phyloP scores from a whole-genome alignment of 1,140 invertebrate genomes.

The Chironomus tepperi region DNA sequence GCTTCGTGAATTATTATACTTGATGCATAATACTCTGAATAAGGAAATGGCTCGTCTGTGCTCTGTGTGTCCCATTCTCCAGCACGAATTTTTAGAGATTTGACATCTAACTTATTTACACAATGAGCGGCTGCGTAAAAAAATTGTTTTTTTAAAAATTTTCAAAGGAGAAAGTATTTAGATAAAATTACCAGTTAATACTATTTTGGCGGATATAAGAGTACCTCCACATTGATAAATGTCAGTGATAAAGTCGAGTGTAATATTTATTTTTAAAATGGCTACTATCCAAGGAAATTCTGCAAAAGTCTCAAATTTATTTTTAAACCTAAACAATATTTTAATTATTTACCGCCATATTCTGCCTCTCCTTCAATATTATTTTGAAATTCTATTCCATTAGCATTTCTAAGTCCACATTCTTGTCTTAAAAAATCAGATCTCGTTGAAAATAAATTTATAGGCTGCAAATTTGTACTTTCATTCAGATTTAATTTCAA shows the following conservation, averaged over 20 bases:
- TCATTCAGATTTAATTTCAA: too few species aligned
- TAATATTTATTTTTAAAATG: slow-evolving; percentile 49
- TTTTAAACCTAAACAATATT: not conserved
- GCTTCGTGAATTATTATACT: slow-evolving; percentile 43
- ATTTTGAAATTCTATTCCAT: slow-evolving; percentile 58
- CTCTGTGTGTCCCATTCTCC: slow-evolving; percentile 78
- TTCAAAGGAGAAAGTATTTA: not conserved
- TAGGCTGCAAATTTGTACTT: too few species aligned
- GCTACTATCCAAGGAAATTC: slow-evolving; percentile 70
- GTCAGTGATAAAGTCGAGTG: slow-evolving; percentile 45
- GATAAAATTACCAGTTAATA: slow-evolving; percentile 43
- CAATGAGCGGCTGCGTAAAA: slow-evolving; percentile 52
- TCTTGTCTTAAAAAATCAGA: slow-evolving; percentile 15
- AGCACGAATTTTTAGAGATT: slow-evolving; percentile 49
- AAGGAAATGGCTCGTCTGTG: slow-evolving; percentile 56
- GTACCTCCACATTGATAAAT: slow-evolving; percentile 68
- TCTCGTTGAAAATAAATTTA: too few species aligned
- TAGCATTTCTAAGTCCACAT: slow-evolving; percentile 52
- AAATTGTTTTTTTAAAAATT: not conserved
- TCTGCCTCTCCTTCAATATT: slow-evolving; percentile 50
- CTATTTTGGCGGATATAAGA: slow-evolving; percentile 58
- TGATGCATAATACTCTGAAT: slow-evolving; percentile 58
- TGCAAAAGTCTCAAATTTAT: not conserved
- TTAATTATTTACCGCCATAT: slow-evolving; percentile 33
- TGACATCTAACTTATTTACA: slow-evolving; percentile 35